Evolutionary conservation across 2,113 vertebrate genomes (phyloP).

Genomic region (Oophaga pumilio): DNA sequence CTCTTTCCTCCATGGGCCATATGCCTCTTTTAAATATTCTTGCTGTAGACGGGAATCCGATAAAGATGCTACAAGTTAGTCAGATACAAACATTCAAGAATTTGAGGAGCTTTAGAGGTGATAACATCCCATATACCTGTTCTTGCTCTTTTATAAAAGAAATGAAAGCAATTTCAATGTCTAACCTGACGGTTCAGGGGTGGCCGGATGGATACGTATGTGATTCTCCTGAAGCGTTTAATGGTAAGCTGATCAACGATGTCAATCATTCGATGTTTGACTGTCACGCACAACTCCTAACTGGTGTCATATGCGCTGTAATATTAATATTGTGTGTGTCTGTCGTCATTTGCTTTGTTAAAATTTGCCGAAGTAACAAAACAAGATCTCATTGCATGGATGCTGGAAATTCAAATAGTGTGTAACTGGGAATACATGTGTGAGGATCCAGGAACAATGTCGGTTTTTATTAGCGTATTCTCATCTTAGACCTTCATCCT

Average conservation of each 20-base stretch:
- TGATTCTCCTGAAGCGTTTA: not conserved
- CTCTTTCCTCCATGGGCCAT: conserved; percentile 56
- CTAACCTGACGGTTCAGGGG: conserved; percentile 40
- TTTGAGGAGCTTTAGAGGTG: conserved; percentile 50
- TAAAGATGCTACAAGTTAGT: not conserved
- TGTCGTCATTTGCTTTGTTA: fast-evolving
- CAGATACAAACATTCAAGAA: conserved; percentile 49
- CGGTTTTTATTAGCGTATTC: not conserved
- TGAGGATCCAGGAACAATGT: not conserved
- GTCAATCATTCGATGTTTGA: conserved; percentile 38
- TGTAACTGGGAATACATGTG: conserved; percentile 1
- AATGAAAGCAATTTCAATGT: conserved; percentile 40
- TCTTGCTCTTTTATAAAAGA: conserved; percentile 25
- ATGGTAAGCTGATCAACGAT: conserved; percentile 31
- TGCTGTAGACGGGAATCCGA: conserved; percentile 67
- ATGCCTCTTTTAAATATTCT: conserved; percentile 64
- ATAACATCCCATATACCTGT: conserved; percentile 64
- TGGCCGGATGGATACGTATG: conserved; percentile 66
- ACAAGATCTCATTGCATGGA: fast-evolving
- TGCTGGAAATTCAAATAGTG: not conserved
- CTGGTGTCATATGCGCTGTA: not conserved
- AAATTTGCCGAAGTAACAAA: not conserved
- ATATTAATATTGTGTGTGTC: conserved; percentile 38
- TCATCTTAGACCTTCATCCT: not conserved
- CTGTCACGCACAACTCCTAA: conserved; percentile 16